Evolutionary conservation across 1,140 invertebrate species (phyloP), one percentile per base, ranked within the genome.

Genomic region (Trigoniulus corallinus): DNA sequence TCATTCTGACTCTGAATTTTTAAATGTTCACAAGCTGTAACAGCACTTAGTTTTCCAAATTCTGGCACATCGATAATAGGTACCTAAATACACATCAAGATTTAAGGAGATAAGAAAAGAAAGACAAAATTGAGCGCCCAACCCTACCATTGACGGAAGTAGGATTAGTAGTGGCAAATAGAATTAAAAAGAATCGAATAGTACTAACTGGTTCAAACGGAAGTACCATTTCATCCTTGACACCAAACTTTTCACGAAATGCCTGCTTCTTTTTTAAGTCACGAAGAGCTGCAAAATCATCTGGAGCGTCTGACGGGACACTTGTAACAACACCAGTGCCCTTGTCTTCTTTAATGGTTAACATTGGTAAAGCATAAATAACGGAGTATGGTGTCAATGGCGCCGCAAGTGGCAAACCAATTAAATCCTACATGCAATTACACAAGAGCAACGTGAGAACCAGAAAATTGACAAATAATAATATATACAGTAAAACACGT

Each of bases 1-100:
- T 98, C 95, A 70, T 98, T 98, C 70, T 97, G 94, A 62, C 89
- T 94, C 65, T 92, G 84, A 59, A 98, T 93, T 69, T 97, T 95
- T 7, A 98, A 69, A 58, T 82, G 75, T 18, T 96, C 81, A 65
- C 89, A 97, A 0, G 84, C 70, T 57, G 75, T 74, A 0, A 88
- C 80, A 1, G 94, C 96, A 56, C 80, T 72, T 4, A 96, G 68
- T 55, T 82, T 82, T 1, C 93, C 93, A 61, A 83, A 81, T 23
- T 82, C 91, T 1, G 92, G 88, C 25, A 98, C 79, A 58, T 95
- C 80, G 45, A 99, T 79, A 46, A 98, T 94, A 1, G 92, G 81
- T 26, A 96, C 72, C 65, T 88, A 50, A 12, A 37, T 50, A 37
- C 13, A 25, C 26, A 37, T 24, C 20, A 24, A 13, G n/a, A 26